Base-by-base conservation (phyloP, 1,140 invertebrate species). In the Leucophenga varia region DNA sequence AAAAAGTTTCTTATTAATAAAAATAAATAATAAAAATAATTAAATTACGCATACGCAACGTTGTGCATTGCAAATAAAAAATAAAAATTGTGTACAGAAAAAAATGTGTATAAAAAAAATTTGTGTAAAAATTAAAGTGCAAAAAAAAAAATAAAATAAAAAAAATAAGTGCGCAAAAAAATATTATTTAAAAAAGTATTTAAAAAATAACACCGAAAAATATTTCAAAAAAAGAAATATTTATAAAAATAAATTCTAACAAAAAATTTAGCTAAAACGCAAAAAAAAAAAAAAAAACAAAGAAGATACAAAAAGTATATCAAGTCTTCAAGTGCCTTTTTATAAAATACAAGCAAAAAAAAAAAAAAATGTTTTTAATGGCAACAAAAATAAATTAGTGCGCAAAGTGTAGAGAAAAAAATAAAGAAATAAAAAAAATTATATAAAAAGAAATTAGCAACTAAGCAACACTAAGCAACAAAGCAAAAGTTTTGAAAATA, bases 1-100 rank as follows among this genome's bases (percentile, higher is more conserved):
- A n/a, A n/a, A n/a, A n/a, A n/a, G n/a, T n/a, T n/a, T n/a, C n/a
- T 9, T 12, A 9, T n/a, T 1, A 16, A 36, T 18, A 34, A 12
- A 16, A 35, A 21, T 22, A 18, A 22, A 35, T 12, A 31, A 28
- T 20, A 43, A 21, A 42, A 19, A 25, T 37, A 43, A 5, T 40
- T 14, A 45, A 49, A 51, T 34, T 50, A 67, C 57, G 54, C 54
- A 65, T 65, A 65, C 63, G 63, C 59, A 56, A 43, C 59, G 53
- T 65, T 54, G 49, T 57, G 35, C 49, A 49, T 39, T 30, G 36
- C 30, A 55, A 46, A 13, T 13, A 34, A 13, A 9, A 34, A 9
- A 34, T n/a, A 34, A 25, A 25, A 25, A 6, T 25, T 25, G 61
- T 64, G 61, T 49, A 54, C 46, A 61, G 36, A 51, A 48, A 38